Conservation (phyloP, 2,113 vertebrate genomes). For the Neofelis nebulosa region DNA sequence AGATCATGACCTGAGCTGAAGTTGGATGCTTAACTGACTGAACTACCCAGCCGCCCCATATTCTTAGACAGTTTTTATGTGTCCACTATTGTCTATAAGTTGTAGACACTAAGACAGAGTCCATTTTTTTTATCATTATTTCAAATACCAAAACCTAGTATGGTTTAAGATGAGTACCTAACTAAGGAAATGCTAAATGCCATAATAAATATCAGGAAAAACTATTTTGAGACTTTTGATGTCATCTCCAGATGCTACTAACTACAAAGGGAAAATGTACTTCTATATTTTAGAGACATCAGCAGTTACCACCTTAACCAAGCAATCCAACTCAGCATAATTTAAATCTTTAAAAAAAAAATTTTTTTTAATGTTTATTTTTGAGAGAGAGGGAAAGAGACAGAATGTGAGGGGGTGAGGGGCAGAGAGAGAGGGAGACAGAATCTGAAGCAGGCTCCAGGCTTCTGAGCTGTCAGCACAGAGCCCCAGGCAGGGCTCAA, state of each 20-base stretch:
- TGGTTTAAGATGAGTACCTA: not conserved
- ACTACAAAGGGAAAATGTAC: slow-evolving; percentile 20
- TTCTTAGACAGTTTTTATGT: not conserved
- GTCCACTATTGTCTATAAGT: not conserved
- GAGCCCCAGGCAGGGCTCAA: no score
- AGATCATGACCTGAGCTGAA: no score
- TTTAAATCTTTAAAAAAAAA: not conserved
- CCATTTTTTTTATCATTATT: not conserved
- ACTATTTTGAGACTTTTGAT: slow-evolving; percentile 27
- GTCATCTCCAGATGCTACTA: slow-evolving; percentile 34
- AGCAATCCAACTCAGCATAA: slow-evolving; percentile 37
- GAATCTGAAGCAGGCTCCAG: no score
- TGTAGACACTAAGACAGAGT: not conserved
- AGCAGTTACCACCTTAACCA: not conserved
- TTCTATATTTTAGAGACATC: not conserved
- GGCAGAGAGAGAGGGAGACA: no score
- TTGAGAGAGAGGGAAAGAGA: no score
- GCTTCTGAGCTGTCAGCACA: no score
- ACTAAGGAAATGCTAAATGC: slow-evolving; percentile 49
- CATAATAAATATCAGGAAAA: slow-evolving; percentile 11
- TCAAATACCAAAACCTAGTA: slow-evolving; percentile 43
- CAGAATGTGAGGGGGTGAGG: no score
- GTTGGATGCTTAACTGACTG: no score
- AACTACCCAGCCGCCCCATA: not conserved
- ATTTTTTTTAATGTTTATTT: no score